phyloP scores from a whole-genome alignment of 2,113 vertebrate genomes.

The Enhydra lutris region DNA sequence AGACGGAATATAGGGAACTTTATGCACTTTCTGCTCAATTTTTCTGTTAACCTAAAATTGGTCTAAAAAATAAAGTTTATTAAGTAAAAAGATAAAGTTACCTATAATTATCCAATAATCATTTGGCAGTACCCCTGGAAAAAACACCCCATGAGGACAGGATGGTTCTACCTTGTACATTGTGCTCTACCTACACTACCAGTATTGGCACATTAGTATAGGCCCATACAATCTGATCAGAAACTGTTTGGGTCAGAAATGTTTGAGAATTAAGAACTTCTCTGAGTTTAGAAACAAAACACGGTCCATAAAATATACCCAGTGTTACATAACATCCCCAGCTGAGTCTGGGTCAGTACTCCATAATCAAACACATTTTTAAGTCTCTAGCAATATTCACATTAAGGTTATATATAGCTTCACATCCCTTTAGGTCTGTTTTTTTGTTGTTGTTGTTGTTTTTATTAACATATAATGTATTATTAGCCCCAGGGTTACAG shows the following conservation, averaged over 20 bases:
- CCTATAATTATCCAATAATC: neutral
- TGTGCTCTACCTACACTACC: neutral
- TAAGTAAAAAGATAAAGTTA: neutral
- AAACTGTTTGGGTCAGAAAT: neutral
- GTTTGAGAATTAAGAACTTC: neutral
- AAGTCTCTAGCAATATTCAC: slow-evolving; percentile 26
- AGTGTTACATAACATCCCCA: neutral
- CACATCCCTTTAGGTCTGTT: neutral
- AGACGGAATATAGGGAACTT: neutral
- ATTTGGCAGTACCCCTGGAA: neutral
- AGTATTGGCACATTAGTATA: no score
- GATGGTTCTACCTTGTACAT: neutral
- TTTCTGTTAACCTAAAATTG: neutral
- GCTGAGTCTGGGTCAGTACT: slow-evolving; percentile 11
- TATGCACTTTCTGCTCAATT: neutral
- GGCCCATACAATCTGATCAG: neutral
- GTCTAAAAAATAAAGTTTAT: neutral
- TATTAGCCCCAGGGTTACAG: no score
- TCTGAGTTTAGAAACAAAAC: neutral
- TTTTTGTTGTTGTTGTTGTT: neutral
- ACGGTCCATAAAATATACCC: neutral
- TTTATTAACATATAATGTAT: no score
- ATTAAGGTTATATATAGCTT: neutral
- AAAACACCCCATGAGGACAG: neutral
- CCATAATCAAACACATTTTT: neutral